Percentiles rank a stretch among this genome's conserved stretches.
These are phyloP conservation scores for Coryphaenoides rupestris DNA, from an alignment of 2,113 vertebrate species.

Conservation along the genomic window DNA sequence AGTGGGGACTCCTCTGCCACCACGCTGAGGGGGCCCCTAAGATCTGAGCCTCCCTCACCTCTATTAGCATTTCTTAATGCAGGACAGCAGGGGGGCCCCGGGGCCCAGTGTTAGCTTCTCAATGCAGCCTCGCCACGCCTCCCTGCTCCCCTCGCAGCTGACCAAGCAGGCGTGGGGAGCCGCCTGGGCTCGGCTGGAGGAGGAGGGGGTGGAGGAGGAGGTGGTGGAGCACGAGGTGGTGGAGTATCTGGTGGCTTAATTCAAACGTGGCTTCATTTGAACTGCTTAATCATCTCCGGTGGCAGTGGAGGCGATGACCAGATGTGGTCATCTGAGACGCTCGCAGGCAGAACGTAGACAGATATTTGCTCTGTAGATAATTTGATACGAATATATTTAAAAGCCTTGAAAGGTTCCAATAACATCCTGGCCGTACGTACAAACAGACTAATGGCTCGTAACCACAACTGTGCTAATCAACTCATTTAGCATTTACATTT, in stretches of 20 bases:
- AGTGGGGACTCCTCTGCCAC: conserved; percentile 51
- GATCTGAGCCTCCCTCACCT: conserved; percentile 61
- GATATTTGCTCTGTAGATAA: conserved; percentile 28
- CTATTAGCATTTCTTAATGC: conserved; percentile 72
- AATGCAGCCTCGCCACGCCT: conserved; percentile 40
- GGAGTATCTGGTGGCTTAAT: conserved; percentile 7
- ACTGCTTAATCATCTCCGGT: conserved; percentile 60
- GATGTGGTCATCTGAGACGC: conserved; percentile 61
- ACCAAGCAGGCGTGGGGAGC: conserved; percentile 65
- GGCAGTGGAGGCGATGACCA: conserved; percentile 29
- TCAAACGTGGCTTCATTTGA: conserved; percentile 64
- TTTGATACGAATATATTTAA: too few species aligned
- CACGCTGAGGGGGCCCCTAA: conserved; percentile 62
- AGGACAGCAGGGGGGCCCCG: conserved; percentile 63
- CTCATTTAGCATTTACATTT: too few species aligned
- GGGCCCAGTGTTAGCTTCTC: conserved; percentile 46
- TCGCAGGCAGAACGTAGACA: conserved; percentile 49
- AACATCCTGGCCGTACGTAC: too few species aligned
- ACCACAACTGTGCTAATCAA: too few species aligned
- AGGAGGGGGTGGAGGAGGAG: conserved; percentile 26
- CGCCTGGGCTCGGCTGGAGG: conserved; percentile 27
- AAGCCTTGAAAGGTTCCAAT: too few species aligned
- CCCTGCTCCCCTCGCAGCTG: conserved; percentile 56
- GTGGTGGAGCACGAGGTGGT: conserved; percentile 3
- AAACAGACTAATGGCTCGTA: too few species aligned